phyloP scores from a whole-genome alignment of 2,113 vertebrate genomes.

The Centropristis striata region DNA sequence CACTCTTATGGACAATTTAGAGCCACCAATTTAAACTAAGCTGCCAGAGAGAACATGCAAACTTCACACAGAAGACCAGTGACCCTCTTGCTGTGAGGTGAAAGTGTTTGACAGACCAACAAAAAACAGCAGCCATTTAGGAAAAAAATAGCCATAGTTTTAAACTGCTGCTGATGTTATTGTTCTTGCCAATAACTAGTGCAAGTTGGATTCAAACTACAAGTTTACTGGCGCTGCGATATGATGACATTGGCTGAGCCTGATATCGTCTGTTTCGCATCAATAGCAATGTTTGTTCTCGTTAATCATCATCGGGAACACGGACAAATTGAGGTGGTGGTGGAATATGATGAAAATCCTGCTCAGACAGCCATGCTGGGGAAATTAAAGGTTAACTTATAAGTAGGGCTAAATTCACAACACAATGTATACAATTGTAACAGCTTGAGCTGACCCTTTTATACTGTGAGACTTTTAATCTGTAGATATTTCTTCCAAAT shows the following conservation, averaged over 20 bases:
- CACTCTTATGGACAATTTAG: no score
- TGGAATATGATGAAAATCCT: neutral
- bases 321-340: slow-evolving; percentile 2
- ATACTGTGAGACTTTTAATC: slow-evolving; percentile 59
- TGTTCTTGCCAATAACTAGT: neutral
- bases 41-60: no score
- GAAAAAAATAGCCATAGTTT: neutral
- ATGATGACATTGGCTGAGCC: slow-evolving; percentile 11
- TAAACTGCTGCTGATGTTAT: neutral
- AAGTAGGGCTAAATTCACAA: slow-evolving; percentile 26
- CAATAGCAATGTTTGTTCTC: slow-evolving; percentile 27
- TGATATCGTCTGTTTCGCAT: slow-evolving; percentile 17
- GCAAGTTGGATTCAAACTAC: neutral
- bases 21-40: no score
- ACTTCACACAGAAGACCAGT: no score
- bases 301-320: neutral
- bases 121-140: neutral
- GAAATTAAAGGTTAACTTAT: slow-evolving; percentile 42
- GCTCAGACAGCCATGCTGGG: neutral
- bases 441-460: slow-evolving; percentile 34
- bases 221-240: neutral
- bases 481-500: slow-evolving; percentile 58
- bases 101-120: neutral
- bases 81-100: no score
- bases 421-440: slow-evolving; percentile 21